These are phyloP conservation scores for Trichonephila clavipes DNA, from an alignment of 1,140 invertebrate genomes.

Conservation along the genomic window DNA sequence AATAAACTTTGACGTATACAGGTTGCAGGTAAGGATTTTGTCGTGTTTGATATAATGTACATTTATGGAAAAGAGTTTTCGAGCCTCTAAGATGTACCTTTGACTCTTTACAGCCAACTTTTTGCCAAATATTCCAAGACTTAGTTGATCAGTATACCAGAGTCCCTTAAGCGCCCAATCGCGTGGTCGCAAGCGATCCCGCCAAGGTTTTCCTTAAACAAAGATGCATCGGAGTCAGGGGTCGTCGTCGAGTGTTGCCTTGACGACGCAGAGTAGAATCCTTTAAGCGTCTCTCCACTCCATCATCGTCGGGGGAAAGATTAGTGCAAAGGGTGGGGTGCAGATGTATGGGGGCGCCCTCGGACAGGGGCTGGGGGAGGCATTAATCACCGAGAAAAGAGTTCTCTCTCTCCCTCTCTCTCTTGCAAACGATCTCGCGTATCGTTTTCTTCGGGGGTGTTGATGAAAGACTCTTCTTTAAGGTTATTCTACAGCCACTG, in stretches of 20 bases:
- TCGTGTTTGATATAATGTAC: too few relatives aligned
- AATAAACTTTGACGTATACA: too few relatives aligned
- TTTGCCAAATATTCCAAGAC: too few relatives aligned
- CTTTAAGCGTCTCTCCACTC: constrained; percentile 61
- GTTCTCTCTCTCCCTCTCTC: neutral
- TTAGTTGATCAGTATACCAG: neutral
- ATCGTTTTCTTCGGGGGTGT: constrained; percentile 26
- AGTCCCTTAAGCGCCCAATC: too few relatives aligned
- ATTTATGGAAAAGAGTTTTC: too few relatives aligned
- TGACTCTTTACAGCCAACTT: too few relatives aligned
- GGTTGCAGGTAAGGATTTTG: too few relatives aligned
- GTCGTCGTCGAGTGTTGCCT: constrained; percentile 54
- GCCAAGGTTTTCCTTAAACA: constrained; percentile 39
- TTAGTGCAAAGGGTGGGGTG: constrained; percentile 41
- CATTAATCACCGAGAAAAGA: constrained; percentile 61
- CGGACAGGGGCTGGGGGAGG: constrained; percentile 54
- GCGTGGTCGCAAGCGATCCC: neutral
- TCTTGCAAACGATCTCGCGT: neutral
- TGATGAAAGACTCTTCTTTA: constrained; percentile 2
- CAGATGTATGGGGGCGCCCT: constrained; percentile 63
- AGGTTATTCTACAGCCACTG: neutral
- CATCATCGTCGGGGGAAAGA: constrained; percentile 69
- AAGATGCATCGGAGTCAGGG: constrained; percentile 67
- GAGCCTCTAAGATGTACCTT: too few relatives aligned
- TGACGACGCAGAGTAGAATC: constrained; percentile 54